Conservation (phyloP, 2,888 invertebrate species). For the Harpagoxenus sublaevis region DNA sequence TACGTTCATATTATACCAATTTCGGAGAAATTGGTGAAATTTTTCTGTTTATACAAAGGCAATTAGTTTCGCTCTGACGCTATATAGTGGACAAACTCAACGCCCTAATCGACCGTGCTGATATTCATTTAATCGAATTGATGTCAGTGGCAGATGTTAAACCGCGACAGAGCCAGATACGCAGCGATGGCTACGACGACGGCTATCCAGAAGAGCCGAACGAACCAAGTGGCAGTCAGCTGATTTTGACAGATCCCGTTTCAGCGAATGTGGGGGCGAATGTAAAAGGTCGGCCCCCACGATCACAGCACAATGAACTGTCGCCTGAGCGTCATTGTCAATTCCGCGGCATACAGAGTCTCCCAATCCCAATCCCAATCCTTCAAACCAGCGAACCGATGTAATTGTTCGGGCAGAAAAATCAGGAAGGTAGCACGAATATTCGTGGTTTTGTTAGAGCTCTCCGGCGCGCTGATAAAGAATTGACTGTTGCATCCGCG, state of each 20-base stretch:
- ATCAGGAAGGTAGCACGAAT: not conserved
- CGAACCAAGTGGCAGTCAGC: constrained; percentile 76
- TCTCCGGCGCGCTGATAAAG: not conserved
- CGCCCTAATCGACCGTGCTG: constrained; percentile 47
- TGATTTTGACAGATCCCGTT: constrained; percentile 78
- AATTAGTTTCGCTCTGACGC: not conserved
- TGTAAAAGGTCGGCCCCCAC: constrained; percentile 38
- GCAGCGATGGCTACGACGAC: constrained; percentile 4
- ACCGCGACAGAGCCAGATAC: constrained; percentile 60
- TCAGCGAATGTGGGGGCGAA: constrained; percentile 34
- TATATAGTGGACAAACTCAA: constrained; percentile 6
- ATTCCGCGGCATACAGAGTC: constrained; percentile 4
- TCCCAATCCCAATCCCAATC: constrained; percentile 5
- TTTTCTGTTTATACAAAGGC: not conserved
- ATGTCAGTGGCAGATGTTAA: constrained; percentile 69
- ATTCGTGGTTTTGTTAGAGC: constrained; percentile 12
- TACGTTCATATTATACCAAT: not conserved
- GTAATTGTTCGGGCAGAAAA: constrained; percentile 26
- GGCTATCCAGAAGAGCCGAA: constrained; percentile 41
- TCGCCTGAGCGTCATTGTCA: constrained; percentile 65
- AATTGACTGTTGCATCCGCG: not conserved
- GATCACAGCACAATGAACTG: constrained; percentile 64
- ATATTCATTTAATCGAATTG: constrained; percentile 58
- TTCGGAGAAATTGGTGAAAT: not conserved
- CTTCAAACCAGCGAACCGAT: not conserved